A percentile compares a stretch with the other conserved stretches of the same genome.
Evolutionary conservation across 1,140 invertebrate species (phyloP).

Genomic region (Phocides pigmalion): DNA sequence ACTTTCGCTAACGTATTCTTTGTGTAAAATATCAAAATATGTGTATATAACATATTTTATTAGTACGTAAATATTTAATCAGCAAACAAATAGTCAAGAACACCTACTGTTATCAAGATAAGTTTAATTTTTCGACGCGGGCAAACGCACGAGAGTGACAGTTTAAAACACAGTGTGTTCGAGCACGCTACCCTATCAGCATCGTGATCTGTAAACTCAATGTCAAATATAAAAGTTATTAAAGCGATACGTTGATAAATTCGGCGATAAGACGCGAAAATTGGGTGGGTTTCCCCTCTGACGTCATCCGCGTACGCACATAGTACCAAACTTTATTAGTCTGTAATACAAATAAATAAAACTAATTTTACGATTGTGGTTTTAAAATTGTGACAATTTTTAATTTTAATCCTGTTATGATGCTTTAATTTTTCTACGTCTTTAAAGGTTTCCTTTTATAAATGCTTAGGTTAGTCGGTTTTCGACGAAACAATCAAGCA

Average conservation of each 20-base stretch:
- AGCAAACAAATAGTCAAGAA: neutral
- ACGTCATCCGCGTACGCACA: conserved; percentile 8
- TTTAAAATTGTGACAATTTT: too few relatives aligned
- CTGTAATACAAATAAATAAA: too few relatives aligned
- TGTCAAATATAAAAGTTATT: conserved; percentile 37
- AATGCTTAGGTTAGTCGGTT: too few relatives aligned
- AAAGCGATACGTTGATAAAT: conserved; percentile 34
- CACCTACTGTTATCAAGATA: conserved; percentile 1
- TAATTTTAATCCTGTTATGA: too few relatives aligned
- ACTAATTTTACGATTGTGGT: too few relatives aligned
- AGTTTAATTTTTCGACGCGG: conserved; percentile 4
- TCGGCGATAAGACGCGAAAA: conserved; percentile 25
- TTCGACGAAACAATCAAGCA: too few relatives aligned
- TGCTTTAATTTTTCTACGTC: too few relatives aligned
- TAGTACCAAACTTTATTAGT: too few relatives aligned
- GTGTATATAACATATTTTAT: too few relatives aligned
- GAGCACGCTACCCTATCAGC: conserved; percentile 29
- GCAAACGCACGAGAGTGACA: conserved; percentile 11
- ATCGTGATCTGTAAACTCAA: conserved; percentile 27
- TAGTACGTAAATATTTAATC: neutral
- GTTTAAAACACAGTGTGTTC: conserved; percentile 26
- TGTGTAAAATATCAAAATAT: too few relatives aligned
- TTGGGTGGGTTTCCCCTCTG: conserved; percentile 31
- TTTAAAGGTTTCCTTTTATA: too few relatives aligned
- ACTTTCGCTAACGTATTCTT: too few relatives aligned